phyloP scores from a whole-genome alignment of 2,113 vertebrate species.

The Mus spicilegus region DNA sequence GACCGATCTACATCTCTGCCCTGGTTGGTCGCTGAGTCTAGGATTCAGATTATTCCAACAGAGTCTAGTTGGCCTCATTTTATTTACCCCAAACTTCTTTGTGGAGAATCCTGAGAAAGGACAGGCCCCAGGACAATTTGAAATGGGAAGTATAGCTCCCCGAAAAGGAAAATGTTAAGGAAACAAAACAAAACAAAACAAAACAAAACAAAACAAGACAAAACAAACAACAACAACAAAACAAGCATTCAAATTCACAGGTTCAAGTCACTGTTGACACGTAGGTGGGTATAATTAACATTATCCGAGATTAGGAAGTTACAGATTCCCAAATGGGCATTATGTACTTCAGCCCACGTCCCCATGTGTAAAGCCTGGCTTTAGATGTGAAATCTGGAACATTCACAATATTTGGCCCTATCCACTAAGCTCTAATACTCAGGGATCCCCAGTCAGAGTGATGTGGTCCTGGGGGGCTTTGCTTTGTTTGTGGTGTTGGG shows the following conservation, averaged over 20 bases:
- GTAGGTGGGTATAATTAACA: conserved; percentile 29
- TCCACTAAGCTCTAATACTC: not conserved
- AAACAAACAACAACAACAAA: too few relatives aligned
- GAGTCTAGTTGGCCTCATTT: not conserved
- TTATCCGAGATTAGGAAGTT: conserved; percentile 33
- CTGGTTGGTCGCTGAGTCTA: not conserved
- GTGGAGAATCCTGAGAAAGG: not conserved
- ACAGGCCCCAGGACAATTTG: not conserved
- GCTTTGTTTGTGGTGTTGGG: not conserved
- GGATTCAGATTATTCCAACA: not conserved
- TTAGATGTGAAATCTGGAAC: conserved; percentile 21
- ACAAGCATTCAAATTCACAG: not conserved
- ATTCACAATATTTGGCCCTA: not conserved
- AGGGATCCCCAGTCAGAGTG: not conserved
- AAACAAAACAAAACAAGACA: not conserved
- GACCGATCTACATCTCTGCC: not conserved
- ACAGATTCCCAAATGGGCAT: not conserved
- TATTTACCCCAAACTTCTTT: not conserved
- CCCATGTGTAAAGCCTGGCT: not conserved
- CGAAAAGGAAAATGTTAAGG: not conserved
- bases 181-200: not conserved
- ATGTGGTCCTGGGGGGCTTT: not conserved
- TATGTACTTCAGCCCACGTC: too few relatives aligned
- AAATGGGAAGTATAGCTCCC: not conserved
- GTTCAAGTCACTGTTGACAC: not conserved